Conservation (phyloP, 37 sponge, comb jelly and placozoan species). For the Crambe crambe region DNA sequence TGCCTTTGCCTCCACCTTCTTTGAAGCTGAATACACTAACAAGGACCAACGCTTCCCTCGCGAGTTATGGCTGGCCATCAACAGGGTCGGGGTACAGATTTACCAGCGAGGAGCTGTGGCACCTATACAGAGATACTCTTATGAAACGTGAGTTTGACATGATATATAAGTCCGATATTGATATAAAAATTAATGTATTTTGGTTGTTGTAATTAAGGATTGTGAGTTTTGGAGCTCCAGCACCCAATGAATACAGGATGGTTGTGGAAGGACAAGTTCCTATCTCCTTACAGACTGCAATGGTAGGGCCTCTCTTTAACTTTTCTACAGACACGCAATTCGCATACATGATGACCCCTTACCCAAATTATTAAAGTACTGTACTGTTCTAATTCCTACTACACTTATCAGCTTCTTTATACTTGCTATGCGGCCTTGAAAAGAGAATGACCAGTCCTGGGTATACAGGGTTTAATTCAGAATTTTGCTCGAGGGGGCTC, state of each 20-base stretch:
- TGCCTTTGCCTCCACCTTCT: conserved; percentile 82
- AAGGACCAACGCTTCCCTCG: conserved; percentile 75
- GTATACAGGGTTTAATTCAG: no score
- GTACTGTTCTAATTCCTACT: no score
- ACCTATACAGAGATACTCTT: conserved; percentile 54
- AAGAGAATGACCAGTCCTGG: no score
- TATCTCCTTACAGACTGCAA: conserved; percentile 64
- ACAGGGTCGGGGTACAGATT: conserved; percentile 57
- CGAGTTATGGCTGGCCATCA: conserved; percentile 79
- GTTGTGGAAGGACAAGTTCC: conserved; percentile 61
- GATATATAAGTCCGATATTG: neutral
- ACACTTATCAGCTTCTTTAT: no score
- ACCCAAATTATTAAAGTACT: no score
- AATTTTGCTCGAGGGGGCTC: no score
- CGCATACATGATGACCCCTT: no score
- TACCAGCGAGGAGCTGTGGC: conserved; percentile 64
- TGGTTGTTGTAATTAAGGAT: conserved; percentile 24
- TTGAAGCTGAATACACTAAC: conserved; percentile 73
- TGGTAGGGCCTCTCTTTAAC: no score
- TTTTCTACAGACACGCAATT: no score
- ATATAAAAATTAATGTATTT: no score
- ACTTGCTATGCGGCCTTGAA: no score
- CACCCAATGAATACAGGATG: conserved; percentile 58
- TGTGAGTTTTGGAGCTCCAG: conserved; percentile 81
- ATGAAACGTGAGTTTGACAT: conserved; percentile 49